Percentiles rank a stretch among this genome's conserved stretches.
These are phyloP conservation scores for Centroberyx gerrardi DNA, from an alignment of 2,797 vertebrate species.

Conservation along the genomic window DNA sequence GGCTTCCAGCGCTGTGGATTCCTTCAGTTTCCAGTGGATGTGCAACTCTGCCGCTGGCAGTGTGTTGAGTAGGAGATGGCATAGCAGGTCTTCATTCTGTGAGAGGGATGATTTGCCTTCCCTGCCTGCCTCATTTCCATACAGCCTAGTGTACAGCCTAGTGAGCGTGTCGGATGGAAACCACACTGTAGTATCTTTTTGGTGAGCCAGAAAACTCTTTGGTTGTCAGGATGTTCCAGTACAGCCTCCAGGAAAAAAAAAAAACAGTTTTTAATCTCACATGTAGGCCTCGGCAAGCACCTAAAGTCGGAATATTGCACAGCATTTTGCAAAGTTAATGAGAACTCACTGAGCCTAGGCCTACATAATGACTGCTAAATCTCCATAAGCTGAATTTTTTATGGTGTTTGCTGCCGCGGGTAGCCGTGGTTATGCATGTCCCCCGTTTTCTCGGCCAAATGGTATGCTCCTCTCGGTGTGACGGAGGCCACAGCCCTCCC, in stretches of 20 bases:
- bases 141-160: slow-evolving; percentile 24
- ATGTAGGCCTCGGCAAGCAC: not conserved
- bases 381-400: slow-evolving; percentile 42
- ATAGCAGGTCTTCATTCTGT: slow-evolving; percentile 26
- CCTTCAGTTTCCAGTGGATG: not conserved
- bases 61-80: slow-evolving; percentile 12
- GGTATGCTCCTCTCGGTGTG: slow-evolving; percentile 75
- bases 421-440: slow-evolving; percentile 8
- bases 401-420: slow-evolving; percentile 32
- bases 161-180: not conserved
- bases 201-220: not conserved
- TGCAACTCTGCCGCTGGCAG: slow-evolving; percentile 17
- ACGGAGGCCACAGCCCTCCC: slow-evolving; percentile 41
- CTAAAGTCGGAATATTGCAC: not conserved
- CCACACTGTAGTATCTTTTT: not conserved
- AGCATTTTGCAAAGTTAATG: slow-evolving; percentile 36
- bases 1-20: not conserved
- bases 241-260: too few species aligned
- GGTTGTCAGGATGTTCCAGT: too few species aligned
- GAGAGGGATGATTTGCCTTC: slow-evolving; percentile 22
- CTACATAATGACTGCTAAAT: slow-evolving; percentile 20
- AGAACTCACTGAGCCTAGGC: slow-evolving; percentile 9
- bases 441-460: slow-evolving; percentile 57
- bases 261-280: not conserved
- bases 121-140: slow-evolving; percentile 42